A percentile compares a stretch with the other conserved stretches of the same genome.
These are phyloP conservation scores for Amphimedon queenslandica DNA, from an alignment of 37 sponge, comb jelly and placozoan genomes.

Conservation along the genomic window DNA sequence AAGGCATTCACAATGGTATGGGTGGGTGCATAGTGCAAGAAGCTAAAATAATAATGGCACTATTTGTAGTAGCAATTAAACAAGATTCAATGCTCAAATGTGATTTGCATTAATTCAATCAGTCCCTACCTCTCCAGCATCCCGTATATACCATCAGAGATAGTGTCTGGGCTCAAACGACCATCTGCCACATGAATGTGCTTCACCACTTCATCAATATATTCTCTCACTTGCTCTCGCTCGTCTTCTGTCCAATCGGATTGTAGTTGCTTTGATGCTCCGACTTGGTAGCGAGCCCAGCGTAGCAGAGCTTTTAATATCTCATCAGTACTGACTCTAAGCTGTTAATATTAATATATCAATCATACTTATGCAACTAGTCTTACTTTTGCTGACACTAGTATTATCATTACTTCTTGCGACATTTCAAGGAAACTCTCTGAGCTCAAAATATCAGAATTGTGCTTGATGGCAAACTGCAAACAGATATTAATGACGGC, in stretches of 20 bases:
- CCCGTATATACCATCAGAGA: conserved; percentile 50
- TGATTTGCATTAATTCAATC: too few relatives aligned
- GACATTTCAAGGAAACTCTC: conserved; percentile 37
- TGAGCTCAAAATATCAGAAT: conserved; percentile 39
- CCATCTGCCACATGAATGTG: conserved; percentile 56
- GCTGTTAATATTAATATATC: conserved; percentile 9
- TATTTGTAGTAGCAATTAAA: too few relatives aligned
- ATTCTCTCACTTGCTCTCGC: conserved; percentile 17
- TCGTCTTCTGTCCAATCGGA: conserved; percentile 58
- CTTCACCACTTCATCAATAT: conserved; percentile 44
- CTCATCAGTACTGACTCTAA: conserved; percentile 48
- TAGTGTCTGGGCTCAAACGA: background rate
- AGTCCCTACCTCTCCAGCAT: conserved; percentile 62
- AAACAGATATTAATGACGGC: conserved; percentile 42
- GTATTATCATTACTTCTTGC: conserved; percentile 27
- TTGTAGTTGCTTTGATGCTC: background rate
- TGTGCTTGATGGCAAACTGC: conserved; percentile 38
- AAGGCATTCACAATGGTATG: too few relatives aligned
- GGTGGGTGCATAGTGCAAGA: too few relatives aligned
- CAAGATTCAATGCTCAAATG: too few relatives aligned
- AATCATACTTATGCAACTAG: background rate
- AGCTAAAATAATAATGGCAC: too few relatives aligned
- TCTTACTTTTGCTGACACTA: conserved; percentile 19
- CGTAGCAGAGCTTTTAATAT: conserved; percentile 60
- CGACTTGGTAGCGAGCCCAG: conserved; percentile 69